phyloP scores from a whole-genome alignment of 2,888 invertebrate species.

The Pomacea canaliculata region DNA sequence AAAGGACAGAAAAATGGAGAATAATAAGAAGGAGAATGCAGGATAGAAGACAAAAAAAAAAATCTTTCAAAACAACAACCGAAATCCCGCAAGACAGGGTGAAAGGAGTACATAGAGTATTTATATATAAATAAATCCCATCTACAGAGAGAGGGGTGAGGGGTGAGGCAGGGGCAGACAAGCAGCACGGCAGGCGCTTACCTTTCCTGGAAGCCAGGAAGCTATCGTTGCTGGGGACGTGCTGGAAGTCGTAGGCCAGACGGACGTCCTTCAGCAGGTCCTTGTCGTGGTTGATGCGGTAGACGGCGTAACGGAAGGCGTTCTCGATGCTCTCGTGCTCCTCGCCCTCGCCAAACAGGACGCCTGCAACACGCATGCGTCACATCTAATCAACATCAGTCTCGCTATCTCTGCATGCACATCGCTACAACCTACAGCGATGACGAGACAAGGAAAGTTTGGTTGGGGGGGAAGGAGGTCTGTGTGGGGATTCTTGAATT shows the following conservation, averaged over 20 bases:
- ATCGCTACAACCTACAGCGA: too few species aligned
- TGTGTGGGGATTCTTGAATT: too few species aligned
- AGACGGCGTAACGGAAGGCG: constrained; percentile 60
- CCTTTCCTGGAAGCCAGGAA: constrained; percentile 95
- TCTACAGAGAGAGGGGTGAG: background rate
- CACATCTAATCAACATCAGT: too few species aligned
- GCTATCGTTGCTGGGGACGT: constrained; percentile 89
- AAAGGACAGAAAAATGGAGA: background rate
- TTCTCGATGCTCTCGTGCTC: constrained; percentile 53
- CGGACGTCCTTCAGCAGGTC: constrained; percentile 44
- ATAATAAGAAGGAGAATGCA: background rate
- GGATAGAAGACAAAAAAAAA: background rate
- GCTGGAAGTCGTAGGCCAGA: constrained; percentile 88
- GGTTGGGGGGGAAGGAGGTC: too few species aligned
- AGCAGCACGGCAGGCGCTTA: constrained; percentile 67
- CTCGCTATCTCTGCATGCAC: too few species aligned
- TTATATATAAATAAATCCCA: background rate
- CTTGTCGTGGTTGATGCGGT: constrained; percentile 58
- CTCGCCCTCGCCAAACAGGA: constrained; percentile 56
- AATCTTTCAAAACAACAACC: background rate
- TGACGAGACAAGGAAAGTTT: too few species aligned
- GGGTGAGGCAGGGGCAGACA: background rate
- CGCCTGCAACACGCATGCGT: constrained; percentile 42
- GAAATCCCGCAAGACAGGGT: too few species aligned
- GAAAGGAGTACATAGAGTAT: background rate